phyloP scores from a whole-genome alignment of 2,113 vertebrate genomes.

The Trichomycterus rosablanca region DNA sequence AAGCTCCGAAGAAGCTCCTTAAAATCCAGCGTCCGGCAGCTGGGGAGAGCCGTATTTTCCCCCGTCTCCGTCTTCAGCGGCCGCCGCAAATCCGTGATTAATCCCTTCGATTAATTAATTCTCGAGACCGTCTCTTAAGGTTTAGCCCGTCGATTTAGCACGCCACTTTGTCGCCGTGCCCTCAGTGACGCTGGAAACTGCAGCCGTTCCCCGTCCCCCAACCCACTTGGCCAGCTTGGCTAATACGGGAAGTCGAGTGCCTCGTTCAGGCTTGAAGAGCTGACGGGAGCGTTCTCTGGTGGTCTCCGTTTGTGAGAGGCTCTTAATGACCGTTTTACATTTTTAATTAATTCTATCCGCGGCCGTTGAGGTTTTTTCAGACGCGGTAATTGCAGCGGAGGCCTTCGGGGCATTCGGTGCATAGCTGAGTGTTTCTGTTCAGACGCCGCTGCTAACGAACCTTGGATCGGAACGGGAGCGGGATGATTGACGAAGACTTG shows the following conservation, averaged over 20 bases:
- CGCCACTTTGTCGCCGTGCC: constrained; percentile 21
- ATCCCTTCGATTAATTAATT: constrained; percentile 56
- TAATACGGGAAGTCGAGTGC: neutral
- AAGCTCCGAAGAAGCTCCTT: neutral
- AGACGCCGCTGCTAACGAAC: neutral
- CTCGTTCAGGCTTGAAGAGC: constrained; percentile 16
- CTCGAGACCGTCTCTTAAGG: constrained; percentile 43
- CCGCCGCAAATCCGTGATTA: constrained; percentile 50
- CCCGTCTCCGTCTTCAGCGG: constrained; percentile 43
- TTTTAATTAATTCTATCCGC: constrained; percentile 47
- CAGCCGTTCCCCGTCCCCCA: too few relatives aligned
- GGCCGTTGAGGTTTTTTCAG: constrained; percentile 38
- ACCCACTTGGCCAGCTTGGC: too few relatives aligned
- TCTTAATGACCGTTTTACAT: constrained; percentile 44
- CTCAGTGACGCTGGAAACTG: constrained; percentile 32
- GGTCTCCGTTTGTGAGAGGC: constrained; percentile 19
- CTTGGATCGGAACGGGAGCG: neutral
- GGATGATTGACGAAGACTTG: neutral
- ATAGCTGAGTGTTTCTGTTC: constrained; percentile 5
- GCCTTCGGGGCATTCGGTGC: neutral
- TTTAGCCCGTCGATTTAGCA: constrained; percentile 41
- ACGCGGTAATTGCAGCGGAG: constrained; percentile 36
- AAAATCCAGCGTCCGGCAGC: constrained; percentile 36
- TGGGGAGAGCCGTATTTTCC: constrained; percentile 46
- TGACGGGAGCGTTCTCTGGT: constrained; percentile 19